Evolutionary conservation across 1,140 invertebrate species (phyloP).

Genomic region (Popillia japonica): DNA sequence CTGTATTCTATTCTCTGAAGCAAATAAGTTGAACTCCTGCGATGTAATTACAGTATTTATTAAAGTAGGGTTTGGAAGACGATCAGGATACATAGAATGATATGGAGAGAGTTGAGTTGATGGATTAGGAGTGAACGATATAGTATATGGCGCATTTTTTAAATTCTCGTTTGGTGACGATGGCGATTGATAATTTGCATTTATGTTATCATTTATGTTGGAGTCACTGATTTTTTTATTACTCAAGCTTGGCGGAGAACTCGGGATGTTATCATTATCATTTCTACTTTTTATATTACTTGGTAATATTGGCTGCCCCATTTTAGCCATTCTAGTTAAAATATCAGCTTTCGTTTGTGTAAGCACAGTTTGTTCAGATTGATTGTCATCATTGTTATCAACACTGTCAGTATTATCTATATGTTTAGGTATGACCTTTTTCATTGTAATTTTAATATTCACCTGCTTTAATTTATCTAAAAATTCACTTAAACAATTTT

Average conservation of each 20-base stretch:
- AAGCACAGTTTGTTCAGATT: constrained; percentile 38
- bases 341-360: constrained; percentile 49
- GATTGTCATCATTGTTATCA: constrained; percentile 2
- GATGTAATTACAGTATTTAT: background rate
- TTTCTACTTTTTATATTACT: constrained; percentile 6
- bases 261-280: background rate
- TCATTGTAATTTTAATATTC: constrained; percentile 41
- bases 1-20: constrained; percentile 50
- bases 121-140: background rate
- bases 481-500: constrained; percentile 44
- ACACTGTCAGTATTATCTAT: background rate
- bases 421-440: background rate
- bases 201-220: background rate
- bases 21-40: constrained; percentile 22
- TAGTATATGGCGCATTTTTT: constrained; percentile 11
- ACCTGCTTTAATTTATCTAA: constrained; percentile 40
- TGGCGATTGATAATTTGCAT: background rate
- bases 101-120: background rate
- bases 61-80: constrained; percentile 6
- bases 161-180: background rate
- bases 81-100: background rate
- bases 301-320: constrained; percentile 52
- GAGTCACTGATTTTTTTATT: background rate
- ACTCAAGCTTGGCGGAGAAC: background rate
- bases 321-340: constrained; percentile 54